Evolutionary conservation across 2,797 vertebrate species (phyloP), one percentile per base, ranked within the genome.

Genomic region (Alca torda): DNA sequence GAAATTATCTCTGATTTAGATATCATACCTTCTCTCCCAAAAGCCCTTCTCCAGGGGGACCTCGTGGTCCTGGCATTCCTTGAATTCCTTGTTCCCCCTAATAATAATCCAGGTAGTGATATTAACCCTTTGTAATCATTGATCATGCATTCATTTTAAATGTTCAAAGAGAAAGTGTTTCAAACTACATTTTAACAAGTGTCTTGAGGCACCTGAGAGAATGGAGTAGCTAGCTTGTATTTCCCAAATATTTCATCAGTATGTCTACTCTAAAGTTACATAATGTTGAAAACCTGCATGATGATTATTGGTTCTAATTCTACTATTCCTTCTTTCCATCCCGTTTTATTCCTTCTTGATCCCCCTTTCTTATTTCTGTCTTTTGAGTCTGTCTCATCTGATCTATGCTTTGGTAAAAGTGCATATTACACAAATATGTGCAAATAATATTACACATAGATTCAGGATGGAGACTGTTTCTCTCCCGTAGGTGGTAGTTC

Each of bases 11-110:
- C 72, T 81, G 21, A 51, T 87, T 80, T 74, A 83, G 26, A 16
- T 68, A 68, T 33, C 88, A 96, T 97, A 99, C 99, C 98, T 99
- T 99, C 51, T 98, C 89, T 79, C 99, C 99, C 94, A 98, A 95
- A 95, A 98, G 97, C 86, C 99, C 99, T 60, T 99, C 98, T 95
- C 99, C 99, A 90, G 98, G 91, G 77, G 98, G 98, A 10, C 99
- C 99, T 97, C 99, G 98, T 31, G 98, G 98, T 81, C 99, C 99
- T 81, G 98, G 98, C 96, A 99, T 97, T 94, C 99, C 99, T 95
- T 98, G 98, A 97, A 98, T 95, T 95, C 99, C 99, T 93, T 98
- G 98, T 88, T 99, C 99, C 79, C 99, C 99, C 99, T 99, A 93
- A 96, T 89, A 79, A 87, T 81, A 95, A 96, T 85, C 67, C 87